Percentiles rank a stretch among this genome's conserved stretches.
phyloP scores from a whole-genome alignment of 2,797 vertebrate genomes.

The Urocyon cinereoargenteus region DNA sequence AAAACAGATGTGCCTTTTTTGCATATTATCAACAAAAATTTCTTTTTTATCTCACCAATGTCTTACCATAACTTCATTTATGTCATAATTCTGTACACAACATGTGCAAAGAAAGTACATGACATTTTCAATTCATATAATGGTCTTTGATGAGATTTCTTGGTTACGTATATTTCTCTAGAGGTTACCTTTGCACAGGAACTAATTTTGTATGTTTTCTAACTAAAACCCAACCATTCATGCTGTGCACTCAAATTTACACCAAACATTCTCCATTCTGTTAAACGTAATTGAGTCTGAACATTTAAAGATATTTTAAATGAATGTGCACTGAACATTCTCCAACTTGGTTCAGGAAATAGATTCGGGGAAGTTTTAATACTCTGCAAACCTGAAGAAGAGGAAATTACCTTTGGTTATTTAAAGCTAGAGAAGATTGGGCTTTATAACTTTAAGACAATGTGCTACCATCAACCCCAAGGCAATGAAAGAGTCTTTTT shows the following conservation, averaged over 20 bases:
- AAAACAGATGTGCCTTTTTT: constrained; percentile 79
- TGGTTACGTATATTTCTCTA: constrained; percentile 64
- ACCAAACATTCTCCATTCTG: constrained; percentile 69
- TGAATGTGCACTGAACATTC: constrained; percentile 72
- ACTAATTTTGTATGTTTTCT: constrained; percentile 71
- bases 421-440: constrained; percentile 80
- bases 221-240: constrained; percentile 71
- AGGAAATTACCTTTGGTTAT: constrained; percentile 86
- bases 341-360: constrained; percentile 82
- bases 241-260: constrained; percentile 30
- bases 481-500: not conserved
- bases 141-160: not conserved
- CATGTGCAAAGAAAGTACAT: not conserved
- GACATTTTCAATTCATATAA: not conserved
- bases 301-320: constrained; percentile 81
- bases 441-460: constrained; percentile 57
- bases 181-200: constrained; percentile 56
- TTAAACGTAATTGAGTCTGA: constrained; percentile 77
- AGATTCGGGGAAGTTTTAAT: constrained; percentile 83
- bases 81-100: constrained; percentile 46
- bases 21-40: constrained; percentile 72
- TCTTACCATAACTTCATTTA: constrained; percentile 62
- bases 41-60: constrained; percentile 53
- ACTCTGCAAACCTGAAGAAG: constrained; percentile 74
- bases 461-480: not conserved